Evolutionary conservation across 2,888 invertebrate species (phyloP), one percentile per base, ranked within the genome.

Genomic region (Anthoptus insignis): DNA sequence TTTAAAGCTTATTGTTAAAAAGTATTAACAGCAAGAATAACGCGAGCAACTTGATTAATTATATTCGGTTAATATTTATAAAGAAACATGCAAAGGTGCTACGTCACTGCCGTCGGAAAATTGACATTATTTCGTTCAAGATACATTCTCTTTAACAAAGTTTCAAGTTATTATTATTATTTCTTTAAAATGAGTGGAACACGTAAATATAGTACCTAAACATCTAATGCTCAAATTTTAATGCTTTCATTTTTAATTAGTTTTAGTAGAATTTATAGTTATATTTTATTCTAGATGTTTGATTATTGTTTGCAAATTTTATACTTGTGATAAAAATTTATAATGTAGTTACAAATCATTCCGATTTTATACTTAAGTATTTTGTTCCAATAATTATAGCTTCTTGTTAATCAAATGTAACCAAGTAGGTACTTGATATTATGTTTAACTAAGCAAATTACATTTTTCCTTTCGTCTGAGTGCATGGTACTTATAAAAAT

Each of bases 211-310:
- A 64, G 32, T n/a, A n/a, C n/a, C n/a, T 72, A 73, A 74, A 74
- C 76, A 82, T 90, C 91, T 90, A 86, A 92, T 92, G 91, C 91
- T 92, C 91, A 92, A 91, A 78, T 79, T 83, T 83, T 75, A 86
- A 78, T 81, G 91, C 91, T 90, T 91, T 80, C 81, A 77, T 81
- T 79, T 79, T 77, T 73, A 72, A 81, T 79, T 84, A 81, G 77
- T 79, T 79, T 73, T 80, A 76, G 84, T 86, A 82, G 83, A 81
- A 69, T 74, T 78, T 77, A 73, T 71, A 70, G 71, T 76, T 80
- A 72, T 81, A 72, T 76, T 80, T 80, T 75, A 76, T 78, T 67
- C 73, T 81, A 81, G 78, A 76, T 57, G 75, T 76, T 81, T 73
- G 77, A 83, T 87, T 86, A 82, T 86, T 79, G 70, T 83, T 86